These are phyloP conservation scores for Chirona hameri DNA, from an alignment of 2,888 invertebrate genomes.

Conservation along the genomic window DNA sequence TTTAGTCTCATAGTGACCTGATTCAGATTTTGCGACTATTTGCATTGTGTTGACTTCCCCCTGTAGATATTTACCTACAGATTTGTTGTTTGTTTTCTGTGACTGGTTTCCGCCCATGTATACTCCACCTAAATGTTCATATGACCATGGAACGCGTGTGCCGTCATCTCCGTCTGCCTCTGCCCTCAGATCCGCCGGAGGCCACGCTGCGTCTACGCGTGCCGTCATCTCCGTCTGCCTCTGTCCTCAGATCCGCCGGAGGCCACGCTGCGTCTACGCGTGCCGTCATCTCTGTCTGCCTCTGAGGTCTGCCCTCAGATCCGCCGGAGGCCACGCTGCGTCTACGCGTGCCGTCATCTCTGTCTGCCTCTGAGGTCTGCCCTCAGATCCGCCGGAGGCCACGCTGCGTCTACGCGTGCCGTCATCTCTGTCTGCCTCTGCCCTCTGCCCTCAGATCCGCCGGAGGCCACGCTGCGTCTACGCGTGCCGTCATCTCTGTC, in stretches of 20 bases:
- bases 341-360: conserved; percentile 48
- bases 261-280: conserved; percentile 59
- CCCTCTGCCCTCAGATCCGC: background rate
- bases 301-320: background rate
- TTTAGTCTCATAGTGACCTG: too few relatives aligned
- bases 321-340: conserved; percentile 52
- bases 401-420: conserved; percentile 59
- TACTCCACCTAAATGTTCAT: too few relatives aligned
- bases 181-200: background rate
- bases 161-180: background rate
- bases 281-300: background rate
- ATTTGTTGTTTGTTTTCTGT: too few relatives aligned
- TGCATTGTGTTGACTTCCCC: too few relatives aligned
- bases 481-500: too few relatives aligned
- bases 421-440: too few relatives aligned
- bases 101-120: too few relatives aligned
- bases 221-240: background rate
- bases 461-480: conserved; percentile 57
- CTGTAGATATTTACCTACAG: too few relatives aligned
- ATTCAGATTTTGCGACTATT: too few relatives aligned
- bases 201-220: conserved; percentile 59
- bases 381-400: background rate
- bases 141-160: too few relatives aligned
- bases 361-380: background rate
- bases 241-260: background rate